Evolutionary conservation across 2,113 vertebrate genomes (phyloP).

Genomic region (Periophthalmus modestus): DNA sequence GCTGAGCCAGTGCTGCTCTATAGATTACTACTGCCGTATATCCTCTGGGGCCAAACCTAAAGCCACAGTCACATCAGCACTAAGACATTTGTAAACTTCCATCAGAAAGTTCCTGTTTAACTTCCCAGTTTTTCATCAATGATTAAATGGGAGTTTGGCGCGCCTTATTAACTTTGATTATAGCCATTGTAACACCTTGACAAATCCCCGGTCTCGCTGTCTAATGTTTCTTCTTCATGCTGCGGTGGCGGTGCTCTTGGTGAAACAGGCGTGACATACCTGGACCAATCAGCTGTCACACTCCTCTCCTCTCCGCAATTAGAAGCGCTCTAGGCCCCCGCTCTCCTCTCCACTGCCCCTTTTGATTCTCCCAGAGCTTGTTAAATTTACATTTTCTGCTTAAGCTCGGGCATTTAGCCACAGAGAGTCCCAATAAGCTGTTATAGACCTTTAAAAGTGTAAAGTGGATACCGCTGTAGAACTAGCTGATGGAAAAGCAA

Average conservation of each 20-base stretch:
- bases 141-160: constrained; percentile 11
- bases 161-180: constrained; percentile 35
- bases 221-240: constrained; percentile 44
- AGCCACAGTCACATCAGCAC: neutral
- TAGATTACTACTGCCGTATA: neutral
- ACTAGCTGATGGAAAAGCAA: neutral
- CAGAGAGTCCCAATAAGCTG: constrained; percentile 25
- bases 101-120: neutral
- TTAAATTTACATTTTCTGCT: constrained; percentile 57
- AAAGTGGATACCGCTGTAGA: neutral
- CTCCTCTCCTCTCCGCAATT: constrained; percentile 52
- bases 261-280: constrained; percentile 47
- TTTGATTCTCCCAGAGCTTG: constrained; percentile 50
- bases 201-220: constrained; percentile 30
- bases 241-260: constrained; percentile 42
- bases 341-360: constrained; percentile 36
- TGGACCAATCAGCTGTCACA: constrained; percentile 60
- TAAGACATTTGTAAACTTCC: neutral
- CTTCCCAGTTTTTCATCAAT: constrained; percentile 12
- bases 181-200: constrained; percentile 21
- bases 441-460: constrained; percentile 15
- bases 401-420: constrained; percentile 31
- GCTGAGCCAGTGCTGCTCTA: neutral
- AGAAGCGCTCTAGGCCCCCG: constrained; percentile 23
- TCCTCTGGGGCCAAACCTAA: neutral